A percentile compares a stretch with the other conserved stretches of the same genome.
Evolutionary conservation across 2,113 vertebrate genomes (phyloP).

Genomic region (Cryptoleucopteryx plumbea): DNA sequence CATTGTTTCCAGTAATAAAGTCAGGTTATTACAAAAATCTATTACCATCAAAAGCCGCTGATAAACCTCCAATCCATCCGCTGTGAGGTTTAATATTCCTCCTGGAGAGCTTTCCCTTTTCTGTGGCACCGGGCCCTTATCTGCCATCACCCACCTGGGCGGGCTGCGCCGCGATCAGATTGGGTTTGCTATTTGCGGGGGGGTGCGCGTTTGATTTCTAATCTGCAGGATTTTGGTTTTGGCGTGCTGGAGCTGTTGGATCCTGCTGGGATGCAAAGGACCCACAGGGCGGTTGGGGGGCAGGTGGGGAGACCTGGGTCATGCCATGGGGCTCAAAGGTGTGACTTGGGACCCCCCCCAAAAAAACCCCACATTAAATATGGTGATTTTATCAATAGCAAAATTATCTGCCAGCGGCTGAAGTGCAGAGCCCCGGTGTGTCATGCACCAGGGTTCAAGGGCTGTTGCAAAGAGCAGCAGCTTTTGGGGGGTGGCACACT

Average conservation of each 20-base stretch:
- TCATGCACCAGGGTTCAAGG: background rate
- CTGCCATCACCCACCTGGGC: background rate
- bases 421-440: too few species aligned
- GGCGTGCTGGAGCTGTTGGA: rapidly evolving
- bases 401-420: background rate
- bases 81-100: background rate
- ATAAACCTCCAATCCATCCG: background rate
- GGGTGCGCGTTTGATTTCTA: rapidly evolving
- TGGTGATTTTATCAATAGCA: background rate
- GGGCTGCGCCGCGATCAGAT: rapidly evolving
- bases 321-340: rapidly evolving
- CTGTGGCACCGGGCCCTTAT: background rate
- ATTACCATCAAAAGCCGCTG: background rate
- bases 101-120: background rate
- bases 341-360: background rate
- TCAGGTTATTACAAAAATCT: background rate
- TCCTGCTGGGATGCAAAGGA: background rate
- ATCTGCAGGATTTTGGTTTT: rapidly evolving
- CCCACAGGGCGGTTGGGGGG: rapidly evolving
- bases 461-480: background rate
- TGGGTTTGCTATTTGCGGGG: background rate
- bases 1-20: slow-evolving; percentile 6
- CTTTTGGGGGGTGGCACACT: rapidly evolving
- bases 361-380: rapidly evolving
- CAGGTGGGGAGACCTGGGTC: rapidly evolving